Evolutionary conservation across 2,888 invertebrate genomes (phyloP).

Genomic region (Mechanitis mazaeus): DNA sequence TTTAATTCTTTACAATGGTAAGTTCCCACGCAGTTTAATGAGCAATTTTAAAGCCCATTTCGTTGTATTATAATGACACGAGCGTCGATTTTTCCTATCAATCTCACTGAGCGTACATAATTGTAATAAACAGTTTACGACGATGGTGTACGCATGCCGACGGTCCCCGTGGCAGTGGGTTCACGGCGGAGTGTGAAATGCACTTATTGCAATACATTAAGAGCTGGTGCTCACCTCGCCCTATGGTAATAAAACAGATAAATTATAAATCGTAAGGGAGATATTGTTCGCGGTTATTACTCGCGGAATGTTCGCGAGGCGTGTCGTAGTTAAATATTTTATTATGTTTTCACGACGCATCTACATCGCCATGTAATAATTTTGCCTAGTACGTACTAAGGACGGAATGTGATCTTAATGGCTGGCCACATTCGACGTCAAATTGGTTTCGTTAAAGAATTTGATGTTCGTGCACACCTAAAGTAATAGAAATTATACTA

Average conservation of each 20-base stretch:
- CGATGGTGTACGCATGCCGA: slow-evolving; percentile 11
- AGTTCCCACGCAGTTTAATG: slow-evolving; percentile 9
- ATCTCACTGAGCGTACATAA: slow-evolving; percentile 16
- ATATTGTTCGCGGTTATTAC: slow-evolving; percentile 57
- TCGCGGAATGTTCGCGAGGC: slow-evolving; percentile 53
- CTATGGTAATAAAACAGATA: slow-evolving; percentile 61
- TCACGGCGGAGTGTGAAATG: slow-evolving; percentile 22
- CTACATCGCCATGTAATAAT: slow-evolving; percentile 59
- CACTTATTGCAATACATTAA: slow-evolving; percentile 18
- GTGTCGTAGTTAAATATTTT: slow-evolving; percentile 67
- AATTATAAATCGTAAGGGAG: slow-evolving; percentile 67
- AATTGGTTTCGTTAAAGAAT: slow-evolving; percentile 24
- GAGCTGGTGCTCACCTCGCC: slow-evolving; percentile 28
- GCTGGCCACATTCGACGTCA: slow-evolving; percentile 14
- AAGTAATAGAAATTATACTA: neutral
- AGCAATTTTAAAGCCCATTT: slow-evolving; percentile 12
- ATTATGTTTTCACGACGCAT: slow-evolving; percentile 63
- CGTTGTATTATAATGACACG: slow-evolving; percentile 8
- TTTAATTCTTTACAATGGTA: slow-evolving; percentile 11
- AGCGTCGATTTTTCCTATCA: slow-evolving; percentile 10
- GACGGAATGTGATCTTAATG: slow-evolving; percentile 23
- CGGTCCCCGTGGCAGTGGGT: slow-evolving; percentile 9
- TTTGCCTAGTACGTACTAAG: slow-evolving; percentile 34
- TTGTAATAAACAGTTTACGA: slow-evolving; percentile 28
- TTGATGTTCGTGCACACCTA: neutral